These are phyloP conservation scores for Lepidurus arcticus DNA, from an alignment of 1,140 invertebrate genomes.

Conservation along the genomic window DNA sequence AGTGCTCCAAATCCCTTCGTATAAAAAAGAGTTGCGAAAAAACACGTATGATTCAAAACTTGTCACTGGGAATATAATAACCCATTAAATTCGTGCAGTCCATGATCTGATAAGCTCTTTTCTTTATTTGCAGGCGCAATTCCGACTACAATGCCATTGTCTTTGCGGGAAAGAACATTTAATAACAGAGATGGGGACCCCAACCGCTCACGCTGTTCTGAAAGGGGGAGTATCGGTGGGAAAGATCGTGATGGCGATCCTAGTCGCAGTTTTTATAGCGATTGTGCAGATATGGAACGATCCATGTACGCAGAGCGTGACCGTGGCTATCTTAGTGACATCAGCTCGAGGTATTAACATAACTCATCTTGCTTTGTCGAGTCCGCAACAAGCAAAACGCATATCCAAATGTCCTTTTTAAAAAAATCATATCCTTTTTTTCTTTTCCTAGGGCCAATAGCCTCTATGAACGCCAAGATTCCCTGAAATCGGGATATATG, in stretches of 20 bases:
- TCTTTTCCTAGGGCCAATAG: conserved; percentile 54
- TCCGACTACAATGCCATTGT: conserved; percentile 27
- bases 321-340: conserved; percentile 76
- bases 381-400: no score
- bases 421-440: conserved; percentile 30
- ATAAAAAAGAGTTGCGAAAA: no score
- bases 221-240: neutral
- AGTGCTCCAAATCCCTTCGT: no score
- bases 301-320: conserved; percentile 51
- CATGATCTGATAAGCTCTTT: neutral
- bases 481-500: conserved; percentile 78
- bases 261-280: conserved; percentile 27
- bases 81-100: no score
- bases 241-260: conserved; percentile 19
- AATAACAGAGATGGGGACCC: neutral
- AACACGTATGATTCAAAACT: no score
- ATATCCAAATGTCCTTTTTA: no score
- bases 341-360: conserved; percentile 62
- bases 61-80: no score
- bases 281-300: conserved; percentile 30
- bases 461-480: conserved; percentile 82
- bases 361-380: neutral
- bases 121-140: conserved; percentile 20
- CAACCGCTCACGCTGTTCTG: neutral
- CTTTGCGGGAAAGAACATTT: neutral